These are phyloP conservation scores for Ceratosolen solmsi DNA, from an alignment of 1,140 invertebrate genomes.

Conservation along the genomic window DNA sequence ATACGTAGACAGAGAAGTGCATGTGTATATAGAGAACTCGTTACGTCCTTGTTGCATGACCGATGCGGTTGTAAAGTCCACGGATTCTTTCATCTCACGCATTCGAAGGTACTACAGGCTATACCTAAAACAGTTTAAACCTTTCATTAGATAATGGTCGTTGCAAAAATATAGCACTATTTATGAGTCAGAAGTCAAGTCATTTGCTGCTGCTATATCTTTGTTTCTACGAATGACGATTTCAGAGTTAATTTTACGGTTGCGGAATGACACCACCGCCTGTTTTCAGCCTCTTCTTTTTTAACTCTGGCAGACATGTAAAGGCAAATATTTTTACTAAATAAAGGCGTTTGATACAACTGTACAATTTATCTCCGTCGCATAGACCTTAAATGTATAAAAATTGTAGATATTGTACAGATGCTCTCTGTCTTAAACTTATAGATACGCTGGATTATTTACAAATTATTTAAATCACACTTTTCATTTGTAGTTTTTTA, in stretches of 20 bases:
- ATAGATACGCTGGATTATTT: no score
- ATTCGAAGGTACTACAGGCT: conserved; percentile 6
- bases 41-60: conserved; percentile 61
- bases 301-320: not conserved
- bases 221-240: conserved; percentile 41
- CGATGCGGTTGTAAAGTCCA: conserved; percentile 63
- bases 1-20: no score
- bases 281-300: not conserved
- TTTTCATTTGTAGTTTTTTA: no score
- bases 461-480: no score
- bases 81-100: conserved; percentile 67
- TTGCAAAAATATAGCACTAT: not conserved
- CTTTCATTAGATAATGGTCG: conserved; percentile 32
- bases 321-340: not conserved
- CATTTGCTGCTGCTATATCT: not conserved
- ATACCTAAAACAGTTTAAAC: not conserved
- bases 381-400: not conserved
- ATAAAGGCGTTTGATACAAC: conserved; percentile 37
- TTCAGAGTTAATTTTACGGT: conserved; percentile 31
- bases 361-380: conserved; percentile 38
- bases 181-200: not conserved
- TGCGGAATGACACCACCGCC: not conserved
- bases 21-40: conserved; percentile 32
- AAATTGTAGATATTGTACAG: not conserved
- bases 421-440: not conserved